Percentiles rank a stretch among this genome's conserved stretches.
Conservation (phyloP, 2,888 invertebrate genomes). For the Phortica magna region DNA sequence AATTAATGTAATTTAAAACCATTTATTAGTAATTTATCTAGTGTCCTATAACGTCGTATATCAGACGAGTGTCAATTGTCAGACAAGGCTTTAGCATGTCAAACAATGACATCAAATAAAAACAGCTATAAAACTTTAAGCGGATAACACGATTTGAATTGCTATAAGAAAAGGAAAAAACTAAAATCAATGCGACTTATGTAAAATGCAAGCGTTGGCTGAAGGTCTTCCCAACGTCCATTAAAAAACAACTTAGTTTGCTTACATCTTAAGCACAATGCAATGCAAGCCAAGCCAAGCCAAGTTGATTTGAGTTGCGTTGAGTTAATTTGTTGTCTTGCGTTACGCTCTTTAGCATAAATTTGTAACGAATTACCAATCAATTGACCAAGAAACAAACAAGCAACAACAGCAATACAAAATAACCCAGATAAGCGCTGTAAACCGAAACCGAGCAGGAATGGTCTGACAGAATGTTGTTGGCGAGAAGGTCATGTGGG, state of each 20-base stretch:
- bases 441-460: conserved; percentile 44
- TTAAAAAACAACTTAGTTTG: not conserved
- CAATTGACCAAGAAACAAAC: conserved; percentile 53
- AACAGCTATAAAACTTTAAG: conserved; percentile 52
- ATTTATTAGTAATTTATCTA: no score
- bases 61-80: conserved; percentile 10
- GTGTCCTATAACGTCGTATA: not conserved
- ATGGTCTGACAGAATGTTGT: conserved; percentile 33
- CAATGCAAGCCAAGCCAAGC: not conserved
- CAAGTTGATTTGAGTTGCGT: not conserved
- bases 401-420: conserved; percentile 9
- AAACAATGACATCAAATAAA: conserved; percentile 32
- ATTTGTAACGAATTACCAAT: conserved; percentile 57
- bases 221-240: not conserved
- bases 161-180: conserved; percentile 21
- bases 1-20: not conserved
- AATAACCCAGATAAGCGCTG: conserved; percentile 19
- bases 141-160: conserved; percentile 44
- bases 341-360: conserved; percentile 44
- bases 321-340: conserved; percentile 28
- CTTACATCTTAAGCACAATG: not conserved
- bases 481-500: not conserved
- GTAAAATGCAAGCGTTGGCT: conserved; percentile 14
- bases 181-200: conserved; percentile 1
- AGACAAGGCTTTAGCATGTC: conserved; percentile 26